Base-by-base conservation (phyloP, 2,797 vertebrate genomes). In the Eulemur rubriventer region DNA sequence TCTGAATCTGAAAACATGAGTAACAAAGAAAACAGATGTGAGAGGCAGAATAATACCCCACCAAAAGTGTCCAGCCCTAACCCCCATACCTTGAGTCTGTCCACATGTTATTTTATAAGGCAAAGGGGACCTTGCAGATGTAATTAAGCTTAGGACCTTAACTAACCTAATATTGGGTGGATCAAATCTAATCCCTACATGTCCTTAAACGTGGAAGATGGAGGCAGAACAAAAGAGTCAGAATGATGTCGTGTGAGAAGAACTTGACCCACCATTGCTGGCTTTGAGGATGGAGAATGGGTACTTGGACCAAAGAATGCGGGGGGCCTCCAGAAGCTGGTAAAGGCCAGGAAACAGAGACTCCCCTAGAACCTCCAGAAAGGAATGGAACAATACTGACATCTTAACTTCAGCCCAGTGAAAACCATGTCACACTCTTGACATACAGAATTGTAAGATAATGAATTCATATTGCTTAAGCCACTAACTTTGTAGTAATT, bases 1-100 rank as follows among this genome's bases (percentile, higher is more conserved):
- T n/a, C 22, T 91, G 67, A 92, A 73, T 76, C n/a, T 94, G 50
- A 90, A 96, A 80, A 72, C 8, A 55, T 33, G 24, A 83, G 24
- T 41, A 38, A 65, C 13, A 46, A 93, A 84, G 33, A 35, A 83
- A 93, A 84, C 22, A 65, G 16, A 17, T 13, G 22, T 52, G 2
- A 4, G 14, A 26, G 1, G 13, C 24, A 67, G 35, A 85, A 63
- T 70, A 84, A 75, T 24, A 22, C 20, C 26, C 9, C 8, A 48
- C 2, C 4, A 16, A 41, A 16, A 1, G 17, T 91, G 16, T 65
- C 9, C 26, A 38, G 11, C 12, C 7, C n/a, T 72, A 43, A 67
- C 14, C 11, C 8, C 14, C 7, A 1, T n/a, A 63, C 30, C 6
- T 20, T 16, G 20, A 76, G 9, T 2, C 28, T 72, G 1, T 59